Conservation (phyloP, 2,113 vertebrate genomes). For the Notothenia coriiceps region DNA sequence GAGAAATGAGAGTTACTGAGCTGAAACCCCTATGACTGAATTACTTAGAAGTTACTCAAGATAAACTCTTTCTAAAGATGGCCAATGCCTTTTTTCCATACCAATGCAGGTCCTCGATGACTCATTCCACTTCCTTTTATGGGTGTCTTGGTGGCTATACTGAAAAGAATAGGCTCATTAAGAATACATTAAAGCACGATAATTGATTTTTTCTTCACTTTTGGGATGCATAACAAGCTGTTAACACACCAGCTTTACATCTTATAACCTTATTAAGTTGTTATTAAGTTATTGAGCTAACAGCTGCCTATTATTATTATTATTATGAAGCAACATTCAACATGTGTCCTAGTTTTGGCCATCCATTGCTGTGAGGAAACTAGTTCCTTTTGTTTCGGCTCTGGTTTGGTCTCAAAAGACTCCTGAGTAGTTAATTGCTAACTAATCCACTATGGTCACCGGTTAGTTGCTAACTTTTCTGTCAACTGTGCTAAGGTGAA, state of each 20-base stretch:
- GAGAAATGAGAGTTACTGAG: neutral
- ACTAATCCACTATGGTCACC: neutral
- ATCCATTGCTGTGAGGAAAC: neutral
- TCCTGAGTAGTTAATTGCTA: neutral
- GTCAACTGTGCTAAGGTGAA: neutral
- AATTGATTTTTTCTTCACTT: neutral
- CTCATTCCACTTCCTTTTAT: constrained; percentile 11
- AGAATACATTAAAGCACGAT: constrained; percentile 18
- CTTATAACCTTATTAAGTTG: neutral
- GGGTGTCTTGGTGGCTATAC: neutral
- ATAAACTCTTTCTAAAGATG: neutral
- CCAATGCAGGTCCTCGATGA: neutral
- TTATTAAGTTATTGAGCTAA: neutral
- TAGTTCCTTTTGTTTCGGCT: neutral
- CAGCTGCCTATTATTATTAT: neutral
- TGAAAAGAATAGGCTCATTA: constrained; percentile 24
- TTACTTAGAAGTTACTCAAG: neutral
- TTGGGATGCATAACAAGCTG: neutral
- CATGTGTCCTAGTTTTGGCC: neutral
- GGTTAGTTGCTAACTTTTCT: neutral
- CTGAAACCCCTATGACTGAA: neutral
- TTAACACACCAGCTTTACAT: neutral
- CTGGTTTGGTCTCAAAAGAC: neutral
- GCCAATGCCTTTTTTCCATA: neutral
- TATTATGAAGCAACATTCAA: neutral